Evolutionary conservation across 2,113 vertebrate genomes (phyloP), one percentile per base, ranked within the genome.

Genomic region (Boulengerochromis microlepis): DNA sequence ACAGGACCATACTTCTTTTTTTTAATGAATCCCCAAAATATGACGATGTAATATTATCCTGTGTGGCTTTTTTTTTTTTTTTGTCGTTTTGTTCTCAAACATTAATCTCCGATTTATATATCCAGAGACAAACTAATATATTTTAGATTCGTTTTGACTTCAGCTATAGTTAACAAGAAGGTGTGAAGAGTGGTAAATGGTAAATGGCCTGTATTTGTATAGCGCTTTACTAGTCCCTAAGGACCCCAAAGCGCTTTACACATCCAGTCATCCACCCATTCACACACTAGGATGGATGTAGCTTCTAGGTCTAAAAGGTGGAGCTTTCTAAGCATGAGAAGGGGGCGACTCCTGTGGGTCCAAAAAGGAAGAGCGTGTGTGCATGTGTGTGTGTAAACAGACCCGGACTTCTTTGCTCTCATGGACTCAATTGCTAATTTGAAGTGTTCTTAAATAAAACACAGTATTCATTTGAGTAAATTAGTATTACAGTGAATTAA

Each of bases 381-480:
- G 45, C 29, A n/a, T 6, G 42, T 45, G 40, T 52, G 50, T 29
- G 26, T 35, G 2, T 54, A 22, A 69, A 69, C 7, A 22, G 2
- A 8, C 11, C 11, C 1, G 0, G 33, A 13, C 11, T 15, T 3
- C 33, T 13, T 69, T 69, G 35, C 7, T 9, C 4, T 69, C 12
- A 4, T 40, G 19, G 35, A 35, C 19, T 71, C 66, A 6, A 24
- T 4, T 42, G 12, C 7, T 42, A 42, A 22, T 24, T 42, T 69
- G n/a, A 69, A 69, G 64, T 40, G 19, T 69, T 40, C 64, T 40
- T 24, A 15, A 69, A 69, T 40, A 13, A 38, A 69, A 40, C 35
- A 15, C 12, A 22, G 35, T 15, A 22, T 69, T 69, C 33, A 40
- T 69, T 40, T 57, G 1, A 22, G 19, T 15, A 69, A 40, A 69